A percentile compares a stretch with the other conserved stretches of the same genome.
These are phyloP conservation scores for Pseudomyrmex flavicornis DNA, from an alignment of 1,140 invertebrate species.

Conservation along the genomic window DNA sequence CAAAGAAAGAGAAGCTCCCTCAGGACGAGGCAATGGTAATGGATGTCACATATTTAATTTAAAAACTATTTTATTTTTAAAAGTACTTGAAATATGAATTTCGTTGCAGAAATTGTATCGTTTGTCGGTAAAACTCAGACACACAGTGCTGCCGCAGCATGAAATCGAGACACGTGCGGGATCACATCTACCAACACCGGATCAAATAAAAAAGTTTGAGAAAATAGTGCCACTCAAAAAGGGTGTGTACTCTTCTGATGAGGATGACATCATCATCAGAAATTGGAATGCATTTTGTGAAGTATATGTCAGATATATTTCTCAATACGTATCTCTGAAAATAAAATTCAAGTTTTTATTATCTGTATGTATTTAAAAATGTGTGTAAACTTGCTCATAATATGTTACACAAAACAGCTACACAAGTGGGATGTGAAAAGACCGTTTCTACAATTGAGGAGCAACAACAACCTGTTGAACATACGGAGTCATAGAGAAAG, in stretches of 20 bases:
- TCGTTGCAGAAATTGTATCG: slow-evolving; percentile 44
- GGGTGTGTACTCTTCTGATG: slow-evolving; percentile 66
- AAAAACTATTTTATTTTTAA: not conserved
- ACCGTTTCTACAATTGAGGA: slow-evolving; percentile 73
- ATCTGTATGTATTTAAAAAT: not conserved
- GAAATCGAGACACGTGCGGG: slow-evolving; percentile 73
- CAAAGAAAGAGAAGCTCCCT: not conserved
- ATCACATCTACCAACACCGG: slow-evolving; percentile 49
- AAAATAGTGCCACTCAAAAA: slow-evolving; percentile 59
- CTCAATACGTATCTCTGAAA: not conserved
- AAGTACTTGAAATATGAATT: not conserved
- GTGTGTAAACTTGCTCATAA: not conserved
- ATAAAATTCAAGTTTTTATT: not conserved
- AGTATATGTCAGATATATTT: slow-evolving; percentile 47
- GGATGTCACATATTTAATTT: slow-evolving; percentile 7
- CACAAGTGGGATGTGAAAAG: slow-evolving; percentile 71
- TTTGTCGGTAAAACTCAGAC: slow-evolving; percentile 63
- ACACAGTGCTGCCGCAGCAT: slow-evolving; percentile 74
- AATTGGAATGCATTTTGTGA: slow-evolving; percentile 80
- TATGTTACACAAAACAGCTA: slow-evolving; percentile 57
- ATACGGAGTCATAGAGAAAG: slow-evolving; percentile 65
- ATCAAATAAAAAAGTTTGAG: slow-evolving; percentile 69
- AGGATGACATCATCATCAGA: slow-evolving; percentile 71
- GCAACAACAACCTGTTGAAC: slow-evolving; percentile 10
- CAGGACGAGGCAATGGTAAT: not conserved